Conservation (phyloP, 2,797 vertebrate genomes). For the Chloroceryle amazona region DNA sequence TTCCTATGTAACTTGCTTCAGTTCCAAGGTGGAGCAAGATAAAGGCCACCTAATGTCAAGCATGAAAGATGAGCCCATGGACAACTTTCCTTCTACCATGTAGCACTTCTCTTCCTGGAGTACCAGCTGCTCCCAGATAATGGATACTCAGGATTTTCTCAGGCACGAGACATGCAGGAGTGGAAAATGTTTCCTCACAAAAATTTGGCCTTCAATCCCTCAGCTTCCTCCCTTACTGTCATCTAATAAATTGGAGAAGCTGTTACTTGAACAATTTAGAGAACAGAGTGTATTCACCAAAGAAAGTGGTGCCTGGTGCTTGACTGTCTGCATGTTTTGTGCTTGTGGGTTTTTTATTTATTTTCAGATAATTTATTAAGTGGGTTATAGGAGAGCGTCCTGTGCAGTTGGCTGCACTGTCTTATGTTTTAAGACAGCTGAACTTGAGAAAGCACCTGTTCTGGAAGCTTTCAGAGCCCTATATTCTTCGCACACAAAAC, state of each 20-base stretch:
- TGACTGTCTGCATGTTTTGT: slow-evolving; percentile 74
- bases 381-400: slow-evolving; percentile 58
- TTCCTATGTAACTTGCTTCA: slow-evolving; percentile 29
- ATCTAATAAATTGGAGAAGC: slow-evolving; percentile 58
- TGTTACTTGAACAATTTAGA: slow-evolving; percentile 78
- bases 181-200: slow-evolving; percentile 55
- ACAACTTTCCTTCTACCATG: slow-evolving; percentile 14
- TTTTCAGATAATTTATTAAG: slow-evolving; percentile 84
- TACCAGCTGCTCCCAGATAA: slow-evolving; percentile 73
- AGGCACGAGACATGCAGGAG: slow-evolving; percentile 75
- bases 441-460: slow-evolving; percentile 45
- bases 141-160: slow-evolving; percentile 82
- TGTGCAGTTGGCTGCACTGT: slow-evolving; percentile 58
- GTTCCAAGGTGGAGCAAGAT: slow-evolving; percentile 6
- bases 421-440: not conserved
- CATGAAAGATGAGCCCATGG: slow-evolving; percentile 1
- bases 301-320: slow-evolving; percentile 76
- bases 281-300: slow-evolving; percentile 82
- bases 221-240: slow-evolving; percentile 59
- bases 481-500: slow-evolving; percentile 63
- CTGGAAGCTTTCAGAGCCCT: slow-evolving; percentile 55
- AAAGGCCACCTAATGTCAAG: slow-evolving; percentile 10
- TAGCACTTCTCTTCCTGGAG: slow-evolving; percentile 65
- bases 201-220: slow-evolving; percentile 72
- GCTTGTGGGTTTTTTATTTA: slow-evolving; percentile 80